phyloP scores from a whole-genome alignment of 2,797 vertebrate genomes.

The Buphagus erythrorhynchus region DNA sequence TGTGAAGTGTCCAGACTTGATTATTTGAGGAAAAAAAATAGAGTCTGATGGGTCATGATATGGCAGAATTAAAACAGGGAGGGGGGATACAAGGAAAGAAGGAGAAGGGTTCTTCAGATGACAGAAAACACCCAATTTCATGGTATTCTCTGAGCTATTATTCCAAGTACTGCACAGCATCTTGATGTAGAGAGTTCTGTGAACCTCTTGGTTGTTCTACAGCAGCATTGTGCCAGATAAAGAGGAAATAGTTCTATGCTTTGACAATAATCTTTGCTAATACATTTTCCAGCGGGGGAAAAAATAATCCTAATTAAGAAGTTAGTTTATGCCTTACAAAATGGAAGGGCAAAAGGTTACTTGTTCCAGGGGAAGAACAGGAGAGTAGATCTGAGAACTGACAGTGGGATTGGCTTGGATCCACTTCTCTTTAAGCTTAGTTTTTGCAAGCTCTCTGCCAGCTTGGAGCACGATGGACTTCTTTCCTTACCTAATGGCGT shows the following conservation, averaged over 20 bases:
- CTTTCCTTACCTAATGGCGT: slow-evolving; percentile 58
- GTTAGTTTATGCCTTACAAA: slow-evolving; percentile 54
- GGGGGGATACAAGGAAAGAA: not conserved
- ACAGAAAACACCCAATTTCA: not conserved
- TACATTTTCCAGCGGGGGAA: slow-evolving; percentile 19
- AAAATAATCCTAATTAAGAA: slow-evolving; percentile 55
- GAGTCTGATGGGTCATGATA: not conserved
- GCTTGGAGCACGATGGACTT: slow-evolving; percentile 47
- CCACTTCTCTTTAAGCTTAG: slow-evolving; percentile 48
- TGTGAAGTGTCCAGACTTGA: not conserved
- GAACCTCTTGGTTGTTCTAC: not conserved
- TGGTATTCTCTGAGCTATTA: not conserved
- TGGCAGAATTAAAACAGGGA: not conserved
- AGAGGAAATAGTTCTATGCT: not conserved
- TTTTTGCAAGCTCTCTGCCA: slow-evolving; percentile 68
- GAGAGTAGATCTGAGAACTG: slow-evolving; percentile 50
- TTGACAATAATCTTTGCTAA: slow-evolving; percentile 19
- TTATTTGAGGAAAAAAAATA: not conserved
- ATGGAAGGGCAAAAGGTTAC: slow-evolving; percentile 50
- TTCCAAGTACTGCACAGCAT: not conserved
- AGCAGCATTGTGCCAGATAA: not conserved
- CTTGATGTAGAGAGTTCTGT: not conserved
- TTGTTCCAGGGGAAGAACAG: slow-evolving; percentile 47
- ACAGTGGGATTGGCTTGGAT: slow-evolving; percentile 54
- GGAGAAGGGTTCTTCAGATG: not conserved